Evolutionary conservation across 2,797 vertebrate species (phyloP).

Genomic region (Tympanoctomys barrerae): DNA sequence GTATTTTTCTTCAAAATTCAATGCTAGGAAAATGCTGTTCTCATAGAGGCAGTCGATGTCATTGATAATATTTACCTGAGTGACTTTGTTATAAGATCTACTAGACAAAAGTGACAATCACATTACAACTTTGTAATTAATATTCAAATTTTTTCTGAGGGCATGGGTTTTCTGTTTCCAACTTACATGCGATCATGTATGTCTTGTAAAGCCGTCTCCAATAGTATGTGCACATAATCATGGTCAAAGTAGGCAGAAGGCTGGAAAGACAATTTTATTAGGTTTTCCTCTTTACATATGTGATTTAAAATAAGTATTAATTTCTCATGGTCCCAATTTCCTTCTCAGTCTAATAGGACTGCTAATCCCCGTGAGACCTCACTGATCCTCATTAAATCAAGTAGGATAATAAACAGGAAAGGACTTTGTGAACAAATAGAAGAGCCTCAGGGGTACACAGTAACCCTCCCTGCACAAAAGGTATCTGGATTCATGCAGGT

Average conservation of each 20-base stretch:
- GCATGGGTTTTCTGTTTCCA: constrained; percentile 9
- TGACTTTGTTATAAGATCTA: not conserved
- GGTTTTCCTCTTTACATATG: not conserved
- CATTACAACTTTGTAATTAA: not conserved
- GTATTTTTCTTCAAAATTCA: constrained; percentile 17
- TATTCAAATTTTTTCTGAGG: constrained; percentile 28
- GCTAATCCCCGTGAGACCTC: not conserved
- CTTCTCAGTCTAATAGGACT: not conserved
- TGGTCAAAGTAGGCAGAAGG: not conserved
- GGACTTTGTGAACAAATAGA: not conserved
- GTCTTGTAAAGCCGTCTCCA: not conserved
- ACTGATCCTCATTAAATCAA: constrained; percentile 7
- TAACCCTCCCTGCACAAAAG: not conserved
- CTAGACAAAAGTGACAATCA: constrained; percentile 19
- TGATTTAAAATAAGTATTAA: not conserved
- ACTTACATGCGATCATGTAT: not conserved
- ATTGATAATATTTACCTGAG: not conserved
- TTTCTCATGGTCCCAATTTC: not conserved
- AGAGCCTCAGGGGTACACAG: not conserved
- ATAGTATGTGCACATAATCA: not conserved
- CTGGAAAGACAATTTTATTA: not conserved
- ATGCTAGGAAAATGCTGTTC: not conserved
- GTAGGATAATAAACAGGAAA: not conserved
- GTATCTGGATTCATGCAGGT: not conserved
- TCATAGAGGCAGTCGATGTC: not conserved